A percentile compares a stretch with the other conserved stretches of the same genome.
Evolutionary conservation across 2,113 vertebrate genomes (phyloP).

Genomic region (Tychaedon coryphoeus): DNA sequence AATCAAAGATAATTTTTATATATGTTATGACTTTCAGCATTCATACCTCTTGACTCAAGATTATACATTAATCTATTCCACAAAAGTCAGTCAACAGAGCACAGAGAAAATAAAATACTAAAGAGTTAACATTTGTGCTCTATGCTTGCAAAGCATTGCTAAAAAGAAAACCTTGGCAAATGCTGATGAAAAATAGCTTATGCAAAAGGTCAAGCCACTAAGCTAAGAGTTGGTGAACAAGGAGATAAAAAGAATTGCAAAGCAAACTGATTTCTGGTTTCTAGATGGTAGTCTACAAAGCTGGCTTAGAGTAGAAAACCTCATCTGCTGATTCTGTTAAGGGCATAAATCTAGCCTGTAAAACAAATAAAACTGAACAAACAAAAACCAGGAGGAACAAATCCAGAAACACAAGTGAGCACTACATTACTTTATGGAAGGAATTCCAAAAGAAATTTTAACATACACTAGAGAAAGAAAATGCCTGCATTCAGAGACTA

Average conservation of each 20-base stretch:
- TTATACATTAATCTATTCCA: neutral
- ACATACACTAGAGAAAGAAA: neutral
- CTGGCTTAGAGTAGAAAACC: neutral
- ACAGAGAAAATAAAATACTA: neutral
- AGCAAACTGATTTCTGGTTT: neutral
- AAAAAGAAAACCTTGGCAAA: slow-evolving; percentile 56
- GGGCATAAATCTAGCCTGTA: neutral
- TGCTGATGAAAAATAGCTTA: slow-evolving; percentile 52
- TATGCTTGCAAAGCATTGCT: slow-evolving; percentile 14
- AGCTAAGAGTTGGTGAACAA: slow-evolving; percentile 3
- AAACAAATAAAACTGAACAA: slow-evolving; percentile 5
- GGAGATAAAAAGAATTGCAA: slow-evolving; percentile 34
- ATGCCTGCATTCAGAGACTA: neutral
- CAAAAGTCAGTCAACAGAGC: neutral
- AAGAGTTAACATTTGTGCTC: slow-evolving; percentile 35
- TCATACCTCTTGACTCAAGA: neutral
- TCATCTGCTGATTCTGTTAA: neutral
- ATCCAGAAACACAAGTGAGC: neutral
- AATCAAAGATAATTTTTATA: neutral
- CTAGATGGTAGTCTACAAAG: slow-evolving; percentile 12
- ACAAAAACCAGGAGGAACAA: neutral
- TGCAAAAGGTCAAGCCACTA: slow-evolving; percentile 56
- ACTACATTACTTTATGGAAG: neutral
- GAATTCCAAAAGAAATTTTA: neutral
- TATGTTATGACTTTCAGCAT: neutral